Conservation (phyloP, 2,113 vertebrate species). For the Dicentrarchus labrax region DNA sequence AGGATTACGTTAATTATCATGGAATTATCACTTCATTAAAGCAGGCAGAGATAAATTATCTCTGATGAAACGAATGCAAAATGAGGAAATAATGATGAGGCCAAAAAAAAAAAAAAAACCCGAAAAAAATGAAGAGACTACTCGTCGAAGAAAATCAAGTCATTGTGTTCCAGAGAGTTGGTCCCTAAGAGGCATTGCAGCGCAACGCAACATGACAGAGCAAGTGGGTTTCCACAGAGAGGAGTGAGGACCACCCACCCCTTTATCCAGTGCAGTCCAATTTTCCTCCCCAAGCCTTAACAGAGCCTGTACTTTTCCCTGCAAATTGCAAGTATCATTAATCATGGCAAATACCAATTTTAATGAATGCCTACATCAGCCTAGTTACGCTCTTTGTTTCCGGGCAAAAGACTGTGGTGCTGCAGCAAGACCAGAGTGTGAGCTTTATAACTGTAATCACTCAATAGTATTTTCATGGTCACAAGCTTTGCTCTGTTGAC, state of each 20-base stretch:
- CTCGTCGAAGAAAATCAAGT: constrained; percentile 71
- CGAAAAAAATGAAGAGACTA: constrained; percentile 54
- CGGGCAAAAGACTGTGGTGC: constrained; percentile 58
- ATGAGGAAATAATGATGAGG: constrained; percentile 83
- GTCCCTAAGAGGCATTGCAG: constrained; percentile 55
- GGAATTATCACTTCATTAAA: constrained; percentile 88
- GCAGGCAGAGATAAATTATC: constrained; percentile 85
- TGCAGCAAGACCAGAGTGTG: constrained; percentile 50
- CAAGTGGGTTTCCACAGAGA: constrained; percentile 47
- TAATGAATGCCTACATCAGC: constrained; percentile 77
- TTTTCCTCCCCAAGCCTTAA: constrained; percentile 59
- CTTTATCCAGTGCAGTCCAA: constrained; percentile 53
- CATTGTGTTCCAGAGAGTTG: constrained; percentile 58
- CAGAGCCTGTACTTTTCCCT: constrained; percentile 56
- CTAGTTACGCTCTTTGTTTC: constrained; percentile 65
- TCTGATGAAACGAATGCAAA: constrained; percentile 82
- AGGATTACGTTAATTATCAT: constrained; percentile 86
- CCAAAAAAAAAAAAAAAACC: constrained; percentile 28
- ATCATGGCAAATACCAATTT: constrained; percentile 82
- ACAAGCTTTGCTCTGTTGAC: constrained; percentile 28
- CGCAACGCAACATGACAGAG: constrained; percentile 59
- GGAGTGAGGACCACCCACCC: constrained; percentile 70
- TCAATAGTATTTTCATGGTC: constrained; percentile 58
- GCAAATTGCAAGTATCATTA: constrained; percentile 81
- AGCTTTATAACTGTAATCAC: constrained; percentile 63